phyloP scores from a whole-genome alignment of 1,140 invertebrate genomes.

The Drosophila subobscura region DNA sequence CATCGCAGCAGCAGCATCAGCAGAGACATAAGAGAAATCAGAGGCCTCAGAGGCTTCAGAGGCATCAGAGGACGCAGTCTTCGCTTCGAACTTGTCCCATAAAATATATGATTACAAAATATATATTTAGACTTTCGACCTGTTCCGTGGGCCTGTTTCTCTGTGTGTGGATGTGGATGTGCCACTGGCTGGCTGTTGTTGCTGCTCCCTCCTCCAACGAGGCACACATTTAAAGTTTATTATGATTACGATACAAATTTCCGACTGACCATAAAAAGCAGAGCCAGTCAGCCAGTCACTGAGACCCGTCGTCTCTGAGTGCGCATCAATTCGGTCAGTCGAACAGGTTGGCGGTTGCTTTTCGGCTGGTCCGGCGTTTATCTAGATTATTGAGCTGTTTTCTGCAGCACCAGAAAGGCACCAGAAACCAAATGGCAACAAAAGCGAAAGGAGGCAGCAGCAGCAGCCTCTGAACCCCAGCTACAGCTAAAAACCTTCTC shows the following conservation, averaged over 20 bases:
- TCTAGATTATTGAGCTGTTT: conserved; percentile 72
- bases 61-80: too few relatives aligned
- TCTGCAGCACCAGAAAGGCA: conserved; percentile 9
- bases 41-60: too few relatives aligned
- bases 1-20: not conserved
- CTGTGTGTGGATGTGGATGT: not conserved
- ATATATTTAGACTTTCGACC: conserved; percentile 68
- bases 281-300: not conserved
- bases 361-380: conserved; percentile 60
- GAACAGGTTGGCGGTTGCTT: conserved; percentile 69
- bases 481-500: conserved; percentile 25
- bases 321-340: conserved; percentile 74
- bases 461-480: conserved; percentile 52
- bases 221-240: conserved; percentile 59
- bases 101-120: conserved; percentile 80
- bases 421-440: conserved; percentile 7
- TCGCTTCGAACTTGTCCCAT: conserved; percentile 61
- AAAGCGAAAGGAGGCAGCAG: conserved; percentile 48
- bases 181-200: conserved; percentile 10
- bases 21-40: conserved; percentile 11
- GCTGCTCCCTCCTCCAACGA: not conserved
- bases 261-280: conserved; percentile 49
- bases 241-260: conserved; percentile 78
- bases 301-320: conserved; percentile 19
- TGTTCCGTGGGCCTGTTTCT: conserved; percentile 17